Percentiles rank a stretch among this genome's conserved stretches.
Conservation (phyloP, 2,888 invertebrate species). For the Tipula vernalis region DNA sequence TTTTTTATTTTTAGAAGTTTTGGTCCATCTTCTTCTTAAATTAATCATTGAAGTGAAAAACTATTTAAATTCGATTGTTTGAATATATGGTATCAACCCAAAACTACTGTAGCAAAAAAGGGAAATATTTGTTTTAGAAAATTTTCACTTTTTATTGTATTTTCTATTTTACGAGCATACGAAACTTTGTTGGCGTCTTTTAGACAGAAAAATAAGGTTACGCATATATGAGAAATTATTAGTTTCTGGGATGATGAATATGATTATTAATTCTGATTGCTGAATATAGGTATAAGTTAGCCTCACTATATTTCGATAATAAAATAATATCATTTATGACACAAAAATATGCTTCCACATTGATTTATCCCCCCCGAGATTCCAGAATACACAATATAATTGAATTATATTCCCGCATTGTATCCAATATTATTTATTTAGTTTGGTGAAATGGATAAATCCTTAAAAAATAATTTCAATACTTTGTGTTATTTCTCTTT, state of each 20-base stretch:
- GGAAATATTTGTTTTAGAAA: not conserved
- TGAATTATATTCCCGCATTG: not conserved
- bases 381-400: not conserved
- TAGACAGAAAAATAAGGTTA: not conserved
- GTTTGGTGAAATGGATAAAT: not conserved
- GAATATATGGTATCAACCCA: not conserved
- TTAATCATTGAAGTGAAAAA: not conserved
- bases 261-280: not conserved
- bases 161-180: not conserved
- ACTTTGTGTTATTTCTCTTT: not conserved
- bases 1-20: not conserved
- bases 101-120: not conserved
- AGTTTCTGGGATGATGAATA: not conserved
- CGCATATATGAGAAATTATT: not conserved
- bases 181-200: not conserved
- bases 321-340: not conserved
- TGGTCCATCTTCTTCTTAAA: not conserved
- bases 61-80: not conserved
- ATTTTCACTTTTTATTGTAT: not conserved
- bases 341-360: not conserved
- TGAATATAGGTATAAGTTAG: not conserved
- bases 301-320: not conserved
- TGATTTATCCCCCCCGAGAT: not conserved
- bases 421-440: not conserved
- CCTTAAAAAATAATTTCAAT: not conserved